Conservation (phyloP, 2,113 vertebrate genomes). For the Pachycephala philippinensis region DNA sequence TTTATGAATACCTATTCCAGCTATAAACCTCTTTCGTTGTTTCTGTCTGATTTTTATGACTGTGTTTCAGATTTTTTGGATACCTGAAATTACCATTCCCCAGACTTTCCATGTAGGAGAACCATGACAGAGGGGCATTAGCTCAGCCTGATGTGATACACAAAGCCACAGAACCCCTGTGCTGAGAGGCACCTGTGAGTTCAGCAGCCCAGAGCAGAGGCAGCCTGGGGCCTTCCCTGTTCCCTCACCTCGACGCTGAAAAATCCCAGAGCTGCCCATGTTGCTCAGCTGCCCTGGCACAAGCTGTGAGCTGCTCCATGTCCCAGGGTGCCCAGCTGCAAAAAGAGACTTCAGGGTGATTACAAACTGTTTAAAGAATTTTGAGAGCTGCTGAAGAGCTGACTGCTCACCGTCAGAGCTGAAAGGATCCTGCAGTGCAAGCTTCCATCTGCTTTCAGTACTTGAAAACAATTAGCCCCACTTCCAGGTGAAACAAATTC, state of each 20-base stretch:
- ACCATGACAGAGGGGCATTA: not conserved
- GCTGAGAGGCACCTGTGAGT: fast-evolving
- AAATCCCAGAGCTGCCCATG: not conserved
- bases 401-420: not conserved
- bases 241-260: fast-evolving
- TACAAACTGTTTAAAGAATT: not conserved
- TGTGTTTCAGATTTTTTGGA: not conserved
- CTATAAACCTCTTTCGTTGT: not conserved
- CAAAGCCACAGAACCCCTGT: not conserved
- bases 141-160: not conserved
- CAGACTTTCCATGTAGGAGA: not conserved
- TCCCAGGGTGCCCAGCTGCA: not conserved
- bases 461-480: not conserved
- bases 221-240: not conserved
- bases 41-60: not conserved
- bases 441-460: not conserved
- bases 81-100: not conserved
- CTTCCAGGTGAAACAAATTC: not conserved
- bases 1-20: not conserved
- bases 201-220: not conserved
- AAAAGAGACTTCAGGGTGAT: not conserved
- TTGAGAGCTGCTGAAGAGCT: not conserved
- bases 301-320: fast-evolving
- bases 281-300: not conserved
- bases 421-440: not conserved